These are phyloP conservation scores for Ceuthmochares aereus DNA, from an alignment of 2,113 vertebrate species.

Conservation along the genomic window DNA sequence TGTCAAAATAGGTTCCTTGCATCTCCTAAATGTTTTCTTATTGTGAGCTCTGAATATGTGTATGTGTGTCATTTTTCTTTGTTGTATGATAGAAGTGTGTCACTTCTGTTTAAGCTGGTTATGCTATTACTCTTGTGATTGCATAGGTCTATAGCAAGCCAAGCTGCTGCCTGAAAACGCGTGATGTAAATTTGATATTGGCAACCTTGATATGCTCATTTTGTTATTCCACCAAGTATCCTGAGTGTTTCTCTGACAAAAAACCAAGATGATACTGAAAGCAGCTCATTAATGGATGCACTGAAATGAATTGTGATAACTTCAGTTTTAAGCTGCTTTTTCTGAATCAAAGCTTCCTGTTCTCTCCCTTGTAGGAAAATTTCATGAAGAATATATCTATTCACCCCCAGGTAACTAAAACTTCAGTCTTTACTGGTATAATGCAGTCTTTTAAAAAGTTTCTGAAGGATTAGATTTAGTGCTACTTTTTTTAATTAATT, in stretches of 20 bases:
- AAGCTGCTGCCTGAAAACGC: neutral
- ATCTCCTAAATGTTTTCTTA: neutral
- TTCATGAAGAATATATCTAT: slow-evolving; percentile 86
- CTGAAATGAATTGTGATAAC: neutral
- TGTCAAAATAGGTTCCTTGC: neutral
- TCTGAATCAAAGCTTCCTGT: neutral
- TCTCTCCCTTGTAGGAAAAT: slow-evolving; percentile 78
- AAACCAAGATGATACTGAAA: neutral
- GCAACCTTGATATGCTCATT: neutral
- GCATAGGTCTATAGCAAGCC: neutral
- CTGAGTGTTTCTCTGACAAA: neutral
- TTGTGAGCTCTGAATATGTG: neutral
- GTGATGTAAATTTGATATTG: neutral
- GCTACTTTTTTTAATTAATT: neutral
- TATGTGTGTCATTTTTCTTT: accelerated
- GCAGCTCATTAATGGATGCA: neutral
- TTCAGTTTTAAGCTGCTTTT: neutral
- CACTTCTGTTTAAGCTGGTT: neutral
- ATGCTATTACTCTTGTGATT: neutral
- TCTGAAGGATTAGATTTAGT: neutral
- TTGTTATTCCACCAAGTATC: no score
- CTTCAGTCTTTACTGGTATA: neutral
- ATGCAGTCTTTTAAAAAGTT: neutral
- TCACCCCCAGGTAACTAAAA: slow-evolving; percentile 80
- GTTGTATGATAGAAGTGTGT: accelerated